Evolutionary conservation across 2,113 vertebrate species (phyloP).

Genomic region (Megalops atlanticus): DNA sequence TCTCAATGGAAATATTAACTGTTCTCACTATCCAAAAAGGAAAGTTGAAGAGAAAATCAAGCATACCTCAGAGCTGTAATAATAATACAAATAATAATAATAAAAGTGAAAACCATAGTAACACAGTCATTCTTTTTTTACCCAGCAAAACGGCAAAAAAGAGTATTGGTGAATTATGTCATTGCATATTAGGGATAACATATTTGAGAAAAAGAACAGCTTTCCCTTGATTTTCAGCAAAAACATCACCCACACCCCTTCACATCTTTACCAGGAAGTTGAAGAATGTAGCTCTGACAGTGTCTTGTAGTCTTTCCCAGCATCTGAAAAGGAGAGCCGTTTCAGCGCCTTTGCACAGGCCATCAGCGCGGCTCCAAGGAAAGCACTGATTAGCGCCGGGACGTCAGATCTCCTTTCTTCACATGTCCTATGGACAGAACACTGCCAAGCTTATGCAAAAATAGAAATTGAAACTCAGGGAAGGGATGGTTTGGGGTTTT

Average conservation of each 20-base stretch:
- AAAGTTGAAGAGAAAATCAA: neutral
- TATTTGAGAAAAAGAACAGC: neutral
- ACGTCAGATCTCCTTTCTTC: neutral
- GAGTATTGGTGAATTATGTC: neutral
- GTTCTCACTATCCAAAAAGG: neutral
- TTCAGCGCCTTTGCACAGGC: neutral
- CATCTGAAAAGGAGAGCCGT: neutral
- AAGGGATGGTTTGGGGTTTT: neutral
- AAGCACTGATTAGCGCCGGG: neutral
- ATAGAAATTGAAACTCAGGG: neutral
- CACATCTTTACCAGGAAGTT: conserved; percentile 4
- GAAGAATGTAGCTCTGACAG: conserved; percentile 1
- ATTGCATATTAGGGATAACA: neutral
- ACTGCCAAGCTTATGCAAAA: conserved; percentile 4
- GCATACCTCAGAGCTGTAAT: neutral
- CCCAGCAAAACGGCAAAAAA: neutral
- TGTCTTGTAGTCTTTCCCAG: neutral
- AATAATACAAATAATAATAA: neutral
- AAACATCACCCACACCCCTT: neutral
- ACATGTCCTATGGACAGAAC: neutral
- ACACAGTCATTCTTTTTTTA: neutral
- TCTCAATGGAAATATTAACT: neutral
- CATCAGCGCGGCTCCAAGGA: neutral
- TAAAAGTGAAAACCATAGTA: neutral
- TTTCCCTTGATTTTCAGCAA: neutral